Evolutionary conservation across 2,888 invertebrate genomes (phyloP), one percentile per base, ranked within the genome.

Genomic region (Scaptomyza flava): DNA sequence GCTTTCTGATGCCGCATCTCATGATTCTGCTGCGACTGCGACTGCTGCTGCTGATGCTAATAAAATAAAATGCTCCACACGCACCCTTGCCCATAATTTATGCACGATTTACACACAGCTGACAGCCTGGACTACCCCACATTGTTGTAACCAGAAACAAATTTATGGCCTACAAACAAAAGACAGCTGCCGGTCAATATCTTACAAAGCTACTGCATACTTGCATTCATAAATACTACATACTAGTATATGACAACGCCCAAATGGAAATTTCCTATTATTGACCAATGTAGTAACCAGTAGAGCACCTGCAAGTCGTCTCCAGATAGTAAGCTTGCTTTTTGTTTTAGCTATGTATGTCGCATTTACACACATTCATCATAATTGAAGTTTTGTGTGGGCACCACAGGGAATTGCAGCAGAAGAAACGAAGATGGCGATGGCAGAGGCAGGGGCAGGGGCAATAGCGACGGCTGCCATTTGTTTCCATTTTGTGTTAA

Each of bases 401-500:
- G 50, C 57, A 52, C 14, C 14, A 52, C 34, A 27, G 45, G 60
- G 53, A 50, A 17, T 1, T 17, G 17, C 17, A 17, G 17, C 17
- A 17, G 17, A 17, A 17, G 64, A 36, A 38, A 41, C 51, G 14
- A 33, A 8, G 30, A 38, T 30, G 42, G 27, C 41, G 51, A 61
- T 23, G 52, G 53, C 33, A 52, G 43, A 38, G 46, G 51, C 45
- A 48, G 41, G 14, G 51, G 52, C 33, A 58, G 42, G 33, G 54
- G 51, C 45, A 45, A 42, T 33, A 38, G 58, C 70, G 68, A 59
- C 68, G 79, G 73, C 72, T 75, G 71, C 77, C 83, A 84, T 84
- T 87, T 87, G 87, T 84, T 84, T 85, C 82, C 85, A 84, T 84
- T 84, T 84, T 84, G 70, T 80, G 87, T 82, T 72, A 81, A 79